Base-by-base conservation (phyloP, 2,888 invertebrate species). In the Nemurella pictetii region DNA sequence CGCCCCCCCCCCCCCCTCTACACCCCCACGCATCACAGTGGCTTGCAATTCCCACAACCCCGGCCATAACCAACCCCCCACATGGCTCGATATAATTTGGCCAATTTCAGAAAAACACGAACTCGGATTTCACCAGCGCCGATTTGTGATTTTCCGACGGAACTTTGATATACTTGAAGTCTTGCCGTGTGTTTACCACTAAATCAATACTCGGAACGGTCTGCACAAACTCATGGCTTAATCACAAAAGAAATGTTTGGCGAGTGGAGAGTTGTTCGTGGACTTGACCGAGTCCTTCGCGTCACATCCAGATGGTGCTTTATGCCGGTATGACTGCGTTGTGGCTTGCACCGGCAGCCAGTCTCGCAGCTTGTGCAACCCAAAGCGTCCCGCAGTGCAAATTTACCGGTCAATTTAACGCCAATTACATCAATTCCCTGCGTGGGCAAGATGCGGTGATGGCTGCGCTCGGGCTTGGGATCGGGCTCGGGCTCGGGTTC, bases 381-480 rank as follows among this genome's bases (percentile, higher is more conserved):
- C 77, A 15, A 26, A 15, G 35, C 80, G 26, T 3, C 80, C 80
- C 36, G 55, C 80, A 26, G 80, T 80, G 81, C 32, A 73, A 80
- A 85, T 85, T 85, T 85, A 82, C 84, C 85, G 85, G 85, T 78
- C 85, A 85, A 85, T 85, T 85, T 84, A 85, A 85, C 85, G 84
- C 82, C 83, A 85, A 85, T 85, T 85, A 84, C 85, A 84, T 75
- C 75, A 5, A 84, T 84, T 84, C 82, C 80, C 83, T 77, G 77
- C 36, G 30, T 0, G 25, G 26, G n/a, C 26, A 35, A 29, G 12
- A 26, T 32, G 26, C 80, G 80, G 26, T 75, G 2, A 5, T 26
- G 28, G 27, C 7, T 2, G 35, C 25, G 25, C 5, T 12, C n/a
- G 80, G 26, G 15, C n/a, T 26, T 26, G 28, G 27, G 1, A 1